Conservation (phyloP, 2,888 invertebrate species). For the Onthophagus sagittarius region DNA sequence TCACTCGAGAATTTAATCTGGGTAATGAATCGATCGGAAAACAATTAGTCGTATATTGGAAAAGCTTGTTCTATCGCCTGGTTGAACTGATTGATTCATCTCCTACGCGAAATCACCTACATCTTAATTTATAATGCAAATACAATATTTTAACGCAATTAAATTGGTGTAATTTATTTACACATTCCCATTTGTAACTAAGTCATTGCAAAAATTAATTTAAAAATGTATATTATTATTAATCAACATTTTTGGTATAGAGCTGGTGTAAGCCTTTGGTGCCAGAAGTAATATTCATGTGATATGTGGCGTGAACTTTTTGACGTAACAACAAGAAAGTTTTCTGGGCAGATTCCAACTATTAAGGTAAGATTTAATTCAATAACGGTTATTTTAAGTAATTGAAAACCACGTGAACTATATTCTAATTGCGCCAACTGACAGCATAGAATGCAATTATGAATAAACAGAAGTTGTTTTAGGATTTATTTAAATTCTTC, state of each 20-base stretch:
- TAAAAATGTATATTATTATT: too few relatives aligned
- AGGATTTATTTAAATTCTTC: too few relatives aligned
- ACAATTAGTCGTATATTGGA: not conserved
- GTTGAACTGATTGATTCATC: not conserved
- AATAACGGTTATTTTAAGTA: not conserved
- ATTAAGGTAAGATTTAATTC: not conserved
- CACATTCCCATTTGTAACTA: too few relatives aligned
- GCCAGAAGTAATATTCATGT: not conserved
- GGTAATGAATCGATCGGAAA: not conserved
- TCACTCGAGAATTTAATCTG: not conserved
- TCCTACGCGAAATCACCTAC: not conserved
- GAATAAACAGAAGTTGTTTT: too few relatives aligned
- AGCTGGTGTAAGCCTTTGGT: not conserved
- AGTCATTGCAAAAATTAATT: too few relatives aligned
- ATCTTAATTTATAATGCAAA: not conserved
- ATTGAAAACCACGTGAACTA: too few relatives aligned
- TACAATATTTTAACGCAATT: too few relatives aligned
- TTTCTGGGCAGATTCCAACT: not conserved
- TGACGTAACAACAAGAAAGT: constrained; percentile 5
- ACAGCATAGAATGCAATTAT: too few relatives aligned
- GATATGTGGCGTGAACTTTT: constrained; percentile 7
- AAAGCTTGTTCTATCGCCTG: not conserved
- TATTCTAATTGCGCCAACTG: too few relatives aligned
- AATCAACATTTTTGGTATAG: too few relatives aligned
- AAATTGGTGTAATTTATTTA: too few relatives aligned